Conservation (phyloP, 1,140 invertebrate genomes). For the Artemia franciscana region DNA sequence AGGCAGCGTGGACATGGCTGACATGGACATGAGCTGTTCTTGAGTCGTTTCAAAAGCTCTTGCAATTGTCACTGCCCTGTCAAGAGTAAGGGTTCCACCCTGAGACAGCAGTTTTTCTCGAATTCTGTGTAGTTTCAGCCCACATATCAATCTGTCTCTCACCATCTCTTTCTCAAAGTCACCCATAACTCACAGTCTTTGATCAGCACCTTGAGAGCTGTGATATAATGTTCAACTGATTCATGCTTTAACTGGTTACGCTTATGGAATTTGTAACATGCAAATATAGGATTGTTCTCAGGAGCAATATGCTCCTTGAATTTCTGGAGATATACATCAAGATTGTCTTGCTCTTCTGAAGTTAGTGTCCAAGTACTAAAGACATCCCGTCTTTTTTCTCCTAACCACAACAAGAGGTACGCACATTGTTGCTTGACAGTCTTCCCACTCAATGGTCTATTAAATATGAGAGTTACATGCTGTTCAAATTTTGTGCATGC, state of each 20-base stretch:
- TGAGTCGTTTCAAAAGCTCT: neutral
- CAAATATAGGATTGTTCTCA: too few relatives aligned
- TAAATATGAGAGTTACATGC: too few relatives aligned
- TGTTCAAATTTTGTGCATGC: too few relatives aligned
- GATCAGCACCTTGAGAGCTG: neutral
- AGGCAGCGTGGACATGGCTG: too few relatives aligned
- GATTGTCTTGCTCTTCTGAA: too few relatives aligned
- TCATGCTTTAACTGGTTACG: neutral
- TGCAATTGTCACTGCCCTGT: neutral
- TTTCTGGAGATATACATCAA: too few relatives aligned
- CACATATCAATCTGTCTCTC: neutral
- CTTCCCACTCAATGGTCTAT: too few relatives aligned
- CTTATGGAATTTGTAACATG: neutral
- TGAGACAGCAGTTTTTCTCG: neutral
- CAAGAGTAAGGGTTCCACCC: neutral
- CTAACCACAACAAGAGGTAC: too few relatives aligned
- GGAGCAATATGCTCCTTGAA: too few relatives aligned
- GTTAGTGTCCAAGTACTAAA: too few relatives aligned
- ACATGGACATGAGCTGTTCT: neutral
- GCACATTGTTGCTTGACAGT: too few relatives aligned
- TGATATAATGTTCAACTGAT: neutral
- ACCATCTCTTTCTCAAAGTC: neutral
- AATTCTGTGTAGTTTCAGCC: neutral
- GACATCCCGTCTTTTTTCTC: too few relatives aligned
- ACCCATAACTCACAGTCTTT: neutral